Conservation (phyloP, 2,888 invertebrate genomes). For the Ecliptopera silaceata region DNA sequence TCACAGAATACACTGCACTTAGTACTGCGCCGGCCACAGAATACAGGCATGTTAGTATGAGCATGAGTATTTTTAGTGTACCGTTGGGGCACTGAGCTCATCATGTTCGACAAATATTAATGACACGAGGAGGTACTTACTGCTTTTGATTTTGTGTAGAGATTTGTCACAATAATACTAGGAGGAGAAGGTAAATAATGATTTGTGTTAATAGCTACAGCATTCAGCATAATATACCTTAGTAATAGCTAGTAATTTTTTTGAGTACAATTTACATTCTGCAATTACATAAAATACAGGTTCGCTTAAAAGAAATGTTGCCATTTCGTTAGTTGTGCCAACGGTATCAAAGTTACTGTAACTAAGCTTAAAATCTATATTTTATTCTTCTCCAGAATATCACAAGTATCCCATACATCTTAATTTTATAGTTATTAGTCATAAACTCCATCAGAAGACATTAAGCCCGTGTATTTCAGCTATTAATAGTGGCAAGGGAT, state of each 20-base stretch:
- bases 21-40: constrained; percentile 22
- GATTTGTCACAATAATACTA: constrained; percentile 24
- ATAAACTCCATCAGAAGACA: constrained; percentile 30
- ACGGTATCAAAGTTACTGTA: too few relatives aligned
- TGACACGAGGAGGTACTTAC: constrained; percentile 18
- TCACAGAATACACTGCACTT: constrained; percentile 23
- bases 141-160: constrained; percentile 22
- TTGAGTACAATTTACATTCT: too few relatives aligned
- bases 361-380: not conserved
- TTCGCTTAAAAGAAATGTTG: too few relatives aligned
- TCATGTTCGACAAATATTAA: constrained; percentile 34
- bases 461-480: constrained; percentile 31
- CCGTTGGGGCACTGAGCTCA: constrained; percentile 30
- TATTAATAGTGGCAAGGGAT: constrained; percentile 37
- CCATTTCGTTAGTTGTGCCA: not conserved
- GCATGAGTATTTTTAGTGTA: constrained; percentile 55
- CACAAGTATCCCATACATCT: constrained; percentile 13
- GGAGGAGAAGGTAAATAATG: constrained; percentile 3
- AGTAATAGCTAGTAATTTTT: too few relatives aligned
- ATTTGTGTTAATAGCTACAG: constrained; percentile 10
- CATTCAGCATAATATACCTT: too few relatives aligned
- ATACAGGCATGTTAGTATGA: not conserved
- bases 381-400: constrained; percentile 5
- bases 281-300: too few relatives aligned
- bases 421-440: constrained; percentile 15